Conservation (phyloP, 2,113 vertebrate species). For the human region DNA sequence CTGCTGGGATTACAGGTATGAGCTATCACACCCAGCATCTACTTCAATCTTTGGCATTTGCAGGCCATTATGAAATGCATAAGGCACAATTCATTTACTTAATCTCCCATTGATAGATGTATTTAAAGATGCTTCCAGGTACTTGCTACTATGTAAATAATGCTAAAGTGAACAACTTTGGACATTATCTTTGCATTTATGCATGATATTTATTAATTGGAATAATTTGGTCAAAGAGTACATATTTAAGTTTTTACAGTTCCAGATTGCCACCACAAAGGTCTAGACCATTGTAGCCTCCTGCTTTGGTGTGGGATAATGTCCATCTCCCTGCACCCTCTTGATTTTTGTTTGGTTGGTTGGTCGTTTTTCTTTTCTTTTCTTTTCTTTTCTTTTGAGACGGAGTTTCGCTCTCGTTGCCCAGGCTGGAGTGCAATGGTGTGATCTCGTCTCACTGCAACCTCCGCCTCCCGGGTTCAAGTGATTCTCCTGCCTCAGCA, state of each 20-base stretch:
- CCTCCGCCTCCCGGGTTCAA: no score
- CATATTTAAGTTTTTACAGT: neutral
- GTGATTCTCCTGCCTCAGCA: no score
- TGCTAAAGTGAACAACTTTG: neutral
- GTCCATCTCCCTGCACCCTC: neutral
- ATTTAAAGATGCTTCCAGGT: neutral
- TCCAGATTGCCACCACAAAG: neutral
- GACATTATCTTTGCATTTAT: neutral
- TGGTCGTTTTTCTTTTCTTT: no score
- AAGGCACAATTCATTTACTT: neutral
- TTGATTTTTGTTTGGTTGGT: no score
- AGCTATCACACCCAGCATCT: neutral
- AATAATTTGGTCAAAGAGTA: neutral
- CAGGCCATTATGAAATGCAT: neutral
- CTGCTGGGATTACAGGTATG: neutral
- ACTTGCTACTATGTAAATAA: neutral
- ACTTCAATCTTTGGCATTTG: neutral
- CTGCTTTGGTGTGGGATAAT: neutral
- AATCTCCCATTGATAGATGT: neutral
- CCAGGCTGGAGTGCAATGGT: no score
- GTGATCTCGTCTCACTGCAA: no score
- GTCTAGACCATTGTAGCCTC: neutral
- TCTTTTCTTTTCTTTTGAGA: fast-evolving
- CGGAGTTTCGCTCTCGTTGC: no score
- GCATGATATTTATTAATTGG: neutral